Evolutionary conservation across 2,888 invertebrate genomes (phyloP).

Genomic region (Strigamia crassipes): DNA sequence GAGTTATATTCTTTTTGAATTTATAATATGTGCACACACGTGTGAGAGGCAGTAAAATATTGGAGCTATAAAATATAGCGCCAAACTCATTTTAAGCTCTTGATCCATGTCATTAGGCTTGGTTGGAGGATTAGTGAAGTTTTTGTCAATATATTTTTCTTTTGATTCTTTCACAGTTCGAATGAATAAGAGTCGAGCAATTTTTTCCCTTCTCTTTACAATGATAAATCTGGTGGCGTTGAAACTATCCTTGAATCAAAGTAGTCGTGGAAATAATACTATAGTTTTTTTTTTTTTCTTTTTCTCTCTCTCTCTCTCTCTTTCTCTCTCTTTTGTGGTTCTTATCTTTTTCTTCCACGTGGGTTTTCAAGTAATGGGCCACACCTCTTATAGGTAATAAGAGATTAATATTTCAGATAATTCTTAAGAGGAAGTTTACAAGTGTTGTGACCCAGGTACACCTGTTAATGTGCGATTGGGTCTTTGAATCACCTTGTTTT

Average conservation of each 20-base stretch:
- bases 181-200: background rate
- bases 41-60: background rate
- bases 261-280: background rate
- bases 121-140: background rate
- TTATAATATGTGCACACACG: background rate
- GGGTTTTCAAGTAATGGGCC: slow-evolving; percentile 8
- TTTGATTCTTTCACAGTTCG: background rate
- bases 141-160: slow-evolving; percentile 18
- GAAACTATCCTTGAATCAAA: background rate
- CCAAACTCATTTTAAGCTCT: slow-evolving; percentile 5
- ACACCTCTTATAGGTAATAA: slow-evolving; percentile 34
- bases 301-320: background rate
- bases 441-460: background rate
- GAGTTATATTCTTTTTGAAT: background rate
- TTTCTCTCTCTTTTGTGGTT: background rate
- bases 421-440: slow-evolving; percentile 23
- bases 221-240: background rate
- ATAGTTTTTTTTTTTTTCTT: background rate
- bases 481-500: slow-evolving; percentile 19
- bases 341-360: slow-evolving; percentile 19
- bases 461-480: slow-evolving; percentile 17
- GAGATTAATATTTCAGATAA: slow-evolving; percentile 31
- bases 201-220: background rate
- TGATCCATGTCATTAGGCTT: slow-evolving; percentile 26
- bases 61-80: background rate